Base-by-base conservation (phyloP, 1,140 invertebrate species). In the Scaptomyza pallida region DNA sequence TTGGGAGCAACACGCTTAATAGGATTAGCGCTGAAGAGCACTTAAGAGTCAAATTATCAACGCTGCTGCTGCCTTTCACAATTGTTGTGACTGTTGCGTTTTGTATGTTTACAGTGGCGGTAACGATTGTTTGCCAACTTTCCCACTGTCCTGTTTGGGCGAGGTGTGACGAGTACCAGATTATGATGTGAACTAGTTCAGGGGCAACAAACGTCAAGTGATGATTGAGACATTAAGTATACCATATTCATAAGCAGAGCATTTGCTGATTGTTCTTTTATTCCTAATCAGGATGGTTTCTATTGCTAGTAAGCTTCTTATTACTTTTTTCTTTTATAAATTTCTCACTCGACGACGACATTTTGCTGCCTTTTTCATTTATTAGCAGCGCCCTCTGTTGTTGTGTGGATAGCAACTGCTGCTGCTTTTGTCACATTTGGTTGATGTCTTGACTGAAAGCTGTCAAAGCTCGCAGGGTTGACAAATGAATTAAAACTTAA, bases 21-120 rank as follows among this genome's bases (percentile, higher is more conserved):
- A 86, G 89, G 89, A 90, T 90, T 90, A 90, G 40, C 89, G 72
- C 89, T 89, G 89, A 90, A 90, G 89, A 89, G 89, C 85, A 90
- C 89, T 90, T 90, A 90, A 86, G 89, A 89, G 88, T 90, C 75
- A 89, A 88, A 90, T 89, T 82, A 88, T 89, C 75, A 77, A 40
- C 21, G 56, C 17, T 60, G 33, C 3, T 16, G 56, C 17, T 60
- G 33, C 3, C 30, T 8, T 26, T 15, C 15, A 40, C 72, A 52
- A 62, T 69, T 86, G 82, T 86, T 88, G 59, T 86, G 82, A 86
- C 81, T 88, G 78, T 86, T 86, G 81, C 82, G 77, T 86, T 81
- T 63, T 82, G 78, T 88, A 67, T 89, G 78, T 89, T 83, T 78
- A 88, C 86, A 57, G 72, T 73, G 23, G 72, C 40, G 23, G 61